A percentile compares a stretch with the other conserved stretches of the same genome.
These are phyloP conservation scores for Crotalus helleri DNA, from an alignment of 2,113 vertebrate genomes.

Conservation along the genomic window DNA sequence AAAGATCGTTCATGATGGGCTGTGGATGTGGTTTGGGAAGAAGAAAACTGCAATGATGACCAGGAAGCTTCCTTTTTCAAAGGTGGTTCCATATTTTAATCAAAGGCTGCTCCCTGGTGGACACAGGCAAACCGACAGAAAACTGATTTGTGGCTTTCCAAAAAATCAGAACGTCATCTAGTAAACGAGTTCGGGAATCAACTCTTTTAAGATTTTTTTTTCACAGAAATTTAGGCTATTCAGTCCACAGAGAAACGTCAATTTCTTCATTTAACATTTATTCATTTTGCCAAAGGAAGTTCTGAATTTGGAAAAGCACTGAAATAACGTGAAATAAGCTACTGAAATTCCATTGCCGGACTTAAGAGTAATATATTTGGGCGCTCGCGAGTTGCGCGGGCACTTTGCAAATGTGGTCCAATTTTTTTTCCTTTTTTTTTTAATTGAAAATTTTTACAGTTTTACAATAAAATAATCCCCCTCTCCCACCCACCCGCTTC, in stretches of 20 bases:
- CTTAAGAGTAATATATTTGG: not conserved
- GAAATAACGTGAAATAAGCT: not conserved
- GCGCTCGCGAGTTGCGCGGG: fast-evolving
- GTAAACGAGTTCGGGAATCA: not conserved
- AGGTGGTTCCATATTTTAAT: not conserved
- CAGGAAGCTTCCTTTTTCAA: not conserved
- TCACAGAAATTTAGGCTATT: not conserved
- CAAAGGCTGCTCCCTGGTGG: constrained; percentile 4
- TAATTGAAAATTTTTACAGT: no score
- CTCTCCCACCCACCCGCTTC: no score
- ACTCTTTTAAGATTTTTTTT: not conserved
- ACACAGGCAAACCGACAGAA: not conserved
- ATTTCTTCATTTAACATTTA: not conserved
- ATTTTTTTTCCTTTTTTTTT: no score
- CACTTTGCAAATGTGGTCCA: not conserved
- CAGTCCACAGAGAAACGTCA: not conserved
- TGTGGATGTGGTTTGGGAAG: not conserved
- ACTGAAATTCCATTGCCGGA: not conserved
- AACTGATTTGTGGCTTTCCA: no score
- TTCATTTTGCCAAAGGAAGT: not conserved
- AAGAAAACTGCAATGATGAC: not conserved
- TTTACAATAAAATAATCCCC: no score
- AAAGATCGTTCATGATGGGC: not conserved
- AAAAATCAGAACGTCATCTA: not conserved
- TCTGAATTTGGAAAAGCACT: not conserved